Percentiles rank a stretch among this genome's conserved stretches.
phyloP scores from a whole-genome alignment of 2,888 invertebrate genomes.

The Strigamia crassipes region DNA sequence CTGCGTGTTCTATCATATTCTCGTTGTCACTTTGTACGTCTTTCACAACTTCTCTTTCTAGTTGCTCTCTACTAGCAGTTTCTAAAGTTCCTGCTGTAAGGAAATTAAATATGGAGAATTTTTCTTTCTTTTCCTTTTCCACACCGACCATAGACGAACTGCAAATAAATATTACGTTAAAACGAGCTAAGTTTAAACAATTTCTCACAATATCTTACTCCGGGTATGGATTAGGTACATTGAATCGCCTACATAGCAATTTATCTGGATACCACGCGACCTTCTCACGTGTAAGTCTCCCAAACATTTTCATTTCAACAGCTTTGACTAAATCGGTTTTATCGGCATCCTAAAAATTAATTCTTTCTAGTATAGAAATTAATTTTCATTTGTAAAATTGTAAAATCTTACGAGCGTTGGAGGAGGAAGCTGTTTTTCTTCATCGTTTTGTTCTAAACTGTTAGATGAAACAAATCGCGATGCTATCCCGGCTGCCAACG shows the following conservation, averaged over 20 bases:
- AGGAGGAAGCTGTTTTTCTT: background rate
- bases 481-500: conserved; percentile 63
- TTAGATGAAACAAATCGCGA: conserved; percentile 69
- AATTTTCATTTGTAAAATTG: background rate
- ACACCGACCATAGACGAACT: conserved; percentile 58
- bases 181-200: too few relatives aligned
- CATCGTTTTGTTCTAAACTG: background rate
- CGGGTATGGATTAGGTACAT: conserved; percentile 83
- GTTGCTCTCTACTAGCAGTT: background rate
- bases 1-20: background rate
- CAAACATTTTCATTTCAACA: conserved; percentile 76
- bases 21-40: background rate
- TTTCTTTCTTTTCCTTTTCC: conserved; percentile 69
- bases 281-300: conserved; percentile 71
- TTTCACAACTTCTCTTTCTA: too few relatives aligned
- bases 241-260: conserved; percentile 87
- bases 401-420: background rate
- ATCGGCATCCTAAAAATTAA: background rate
- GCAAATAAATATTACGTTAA: conserved; percentile 44
- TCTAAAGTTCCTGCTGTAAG: conserved; percentile 62
- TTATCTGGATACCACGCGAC: conserved; percentile 80
- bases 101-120: conserved; percentile 78
- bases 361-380: background rate
- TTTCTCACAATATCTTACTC: conserved; percentile 60
- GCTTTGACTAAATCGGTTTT: conserved; percentile 64